Conservation (phyloP, 1,140 invertebrate species). For the Drosophila nebulosa region DNA sequence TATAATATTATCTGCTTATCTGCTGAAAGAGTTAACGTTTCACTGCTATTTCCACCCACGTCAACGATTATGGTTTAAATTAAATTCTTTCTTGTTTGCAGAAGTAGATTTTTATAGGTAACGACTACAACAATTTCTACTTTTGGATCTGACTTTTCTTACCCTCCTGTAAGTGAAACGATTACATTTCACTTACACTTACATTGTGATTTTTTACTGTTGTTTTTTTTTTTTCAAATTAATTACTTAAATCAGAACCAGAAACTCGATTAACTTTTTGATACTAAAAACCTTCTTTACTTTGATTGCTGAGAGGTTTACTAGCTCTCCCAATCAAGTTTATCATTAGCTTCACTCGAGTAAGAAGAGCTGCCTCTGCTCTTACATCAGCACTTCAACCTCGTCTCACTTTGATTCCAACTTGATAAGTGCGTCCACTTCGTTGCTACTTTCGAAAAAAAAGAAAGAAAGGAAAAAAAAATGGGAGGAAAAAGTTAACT, state of each 20-base stretch:
- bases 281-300: not conserved
- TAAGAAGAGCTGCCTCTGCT: slow-evolving; percentile 17
- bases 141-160: too few species aligned
- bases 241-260: not conserved
- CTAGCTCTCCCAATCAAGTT: not conserved
- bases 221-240: not conserved
- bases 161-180: not conserved
- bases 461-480: not conserved
- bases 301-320: not conserved
- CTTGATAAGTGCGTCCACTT: slow-evolving; percentile 36
- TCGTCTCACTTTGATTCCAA: slow-evolving; percentile 18
- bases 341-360: not conserved
- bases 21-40: too few species aligned
- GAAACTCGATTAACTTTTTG: not conserved
- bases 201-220: not conserved
- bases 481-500: slow-evolving; percentile 27
- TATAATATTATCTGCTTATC: too few species aligned
- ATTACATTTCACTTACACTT: not conserved
- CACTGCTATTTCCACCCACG: too few species aligned
- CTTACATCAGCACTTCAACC: slow-evolving; percentile 20
- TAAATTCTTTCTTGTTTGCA: too few species aligned
- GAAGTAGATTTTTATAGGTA: too few species aligned
- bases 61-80: too few species aligned
- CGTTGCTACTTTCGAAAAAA: not conserved
- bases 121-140: too few species aligned